Base-by-base conservation (phyloP, 2,113 vertebrate genomes). In the Fulica atra region DNA sequence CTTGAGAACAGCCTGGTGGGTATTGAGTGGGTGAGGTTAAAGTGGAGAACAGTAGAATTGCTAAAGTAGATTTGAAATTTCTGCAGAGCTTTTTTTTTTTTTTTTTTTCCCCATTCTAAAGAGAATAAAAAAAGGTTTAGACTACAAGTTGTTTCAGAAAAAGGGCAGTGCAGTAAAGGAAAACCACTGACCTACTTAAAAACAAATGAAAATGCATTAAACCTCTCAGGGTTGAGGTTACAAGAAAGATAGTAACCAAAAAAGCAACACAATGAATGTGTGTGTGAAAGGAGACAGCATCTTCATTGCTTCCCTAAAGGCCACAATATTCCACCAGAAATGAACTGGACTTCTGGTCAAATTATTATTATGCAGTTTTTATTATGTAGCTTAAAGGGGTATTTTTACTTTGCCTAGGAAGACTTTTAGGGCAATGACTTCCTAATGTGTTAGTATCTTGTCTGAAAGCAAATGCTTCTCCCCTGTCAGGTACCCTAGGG, bases 171-270 rank as follows among this genome's bases (percentile, higher is more conserved):
- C 35, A 70, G 46, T 56, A 92, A 77, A 92, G 21, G 51, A 93
- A 94, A 92, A 86, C 16, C 48, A 81, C 29, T 65, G 95, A 92
- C 93, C 94, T 96, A 93, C 92, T 93, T 96, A 78, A 59, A 84
- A 73, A 74, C 56, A 92, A 94, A 95, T 95, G 91, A 92, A 93
- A 95, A 95, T 93, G 33, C 51, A 66, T 88, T 64, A 88, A 88
- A 90, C 51, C 86, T 92, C 88, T 83, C 88, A 92, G 81, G 80
- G 35, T 76, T 78, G 60, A 90, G 48, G 48, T 95, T 96, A 74
- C 46, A 61, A 81, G 82, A 71, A 77, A 86, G 88, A 88, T 6
- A 51, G 57, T 63, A 72, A 82, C 66, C 84, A 68, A 77, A 94
- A 86, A 13, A 1, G 4, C 48, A 64, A 70, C 60, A 78, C 56